Conservation (phyloP, 2,797 vertebrate species). For the Malacoraja senta region DNA sequence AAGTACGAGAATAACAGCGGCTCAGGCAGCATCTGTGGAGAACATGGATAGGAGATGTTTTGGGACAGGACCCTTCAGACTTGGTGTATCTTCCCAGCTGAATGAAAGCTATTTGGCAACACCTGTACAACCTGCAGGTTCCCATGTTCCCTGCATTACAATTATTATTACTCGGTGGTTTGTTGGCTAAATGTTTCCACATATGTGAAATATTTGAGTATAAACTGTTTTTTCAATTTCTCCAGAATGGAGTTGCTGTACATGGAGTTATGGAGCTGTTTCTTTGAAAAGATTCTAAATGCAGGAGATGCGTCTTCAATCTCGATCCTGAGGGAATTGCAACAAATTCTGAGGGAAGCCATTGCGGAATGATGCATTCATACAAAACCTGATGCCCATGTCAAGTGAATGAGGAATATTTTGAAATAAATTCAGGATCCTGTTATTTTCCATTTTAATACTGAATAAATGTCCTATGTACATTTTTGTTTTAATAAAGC, state of each 20-base stretch:
- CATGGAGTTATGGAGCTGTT: not conserved
- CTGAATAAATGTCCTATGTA: not conserved
- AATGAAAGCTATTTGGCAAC: too few relatives aligned
- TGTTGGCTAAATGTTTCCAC: not conserved
- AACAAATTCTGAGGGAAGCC: not conserved
- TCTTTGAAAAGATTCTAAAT: conserved; percentile 34
- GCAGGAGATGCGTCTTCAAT: not conserved
- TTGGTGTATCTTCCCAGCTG: not conserved
- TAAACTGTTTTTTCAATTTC: not conserved
- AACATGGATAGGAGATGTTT: too few relatives aligned
- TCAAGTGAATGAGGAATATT: not conserved
- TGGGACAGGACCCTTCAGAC: too few relatives aligned
- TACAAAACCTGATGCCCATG: not conserved
- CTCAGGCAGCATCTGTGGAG: too few relatives aligned
- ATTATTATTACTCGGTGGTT: not conserved
- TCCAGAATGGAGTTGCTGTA: not conserved
- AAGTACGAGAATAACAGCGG: too few relatives aligned
- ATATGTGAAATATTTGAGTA: too few relatives aligned
- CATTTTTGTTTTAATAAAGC: not conserved
- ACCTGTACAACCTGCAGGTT: not conserved
- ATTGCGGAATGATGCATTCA: not conserved
- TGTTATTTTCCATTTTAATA: not conserved
- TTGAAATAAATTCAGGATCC: not conserved
- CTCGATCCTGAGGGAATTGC: not conserved
- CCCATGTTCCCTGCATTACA: not conserved